Evolutionary conservation across 30 jellyfish, hydroid and myxozoan species (phyloP).

Genomic region (Rhopilema esculentum): DNA sequence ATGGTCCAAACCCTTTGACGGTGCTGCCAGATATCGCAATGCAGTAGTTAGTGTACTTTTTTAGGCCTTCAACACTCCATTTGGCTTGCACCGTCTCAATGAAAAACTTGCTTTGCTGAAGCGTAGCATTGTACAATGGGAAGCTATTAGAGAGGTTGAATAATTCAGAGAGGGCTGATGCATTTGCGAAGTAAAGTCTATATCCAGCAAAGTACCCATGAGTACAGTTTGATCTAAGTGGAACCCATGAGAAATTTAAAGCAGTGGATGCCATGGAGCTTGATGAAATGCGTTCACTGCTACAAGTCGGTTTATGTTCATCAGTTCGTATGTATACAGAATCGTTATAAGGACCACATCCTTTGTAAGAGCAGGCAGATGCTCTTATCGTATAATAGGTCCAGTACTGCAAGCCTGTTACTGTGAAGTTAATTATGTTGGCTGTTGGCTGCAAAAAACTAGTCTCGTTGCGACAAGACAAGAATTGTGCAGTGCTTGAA

Average conservation of each 20-base stretch:
- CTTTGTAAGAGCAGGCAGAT: conserved; percentile 62
- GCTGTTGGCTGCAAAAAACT: conserved; percentile 20
- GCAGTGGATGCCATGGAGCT: conserved; percentile 13
- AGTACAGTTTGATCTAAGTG: conserved; percentile 28
- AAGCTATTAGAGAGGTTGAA: neutral
- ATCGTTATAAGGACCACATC: conserved; percentile 56
- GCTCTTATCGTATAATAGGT: conserved; percentile 49
- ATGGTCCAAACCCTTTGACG: conserved; percentile 57
- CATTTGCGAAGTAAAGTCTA: conserved; percentile 37
- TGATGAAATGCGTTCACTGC: conserved; percentile 9
- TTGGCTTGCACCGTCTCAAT: neutral
- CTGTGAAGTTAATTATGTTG: neutral
- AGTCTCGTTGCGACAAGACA: neutral
- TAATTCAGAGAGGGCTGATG: neutral
- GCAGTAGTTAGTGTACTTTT: conserved; percentile 50
- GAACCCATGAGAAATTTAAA: conserved; percentile 44
- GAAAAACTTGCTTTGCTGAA: neutral
- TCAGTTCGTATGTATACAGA: conserved; percentile 20
- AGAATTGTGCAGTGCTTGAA: neutral
- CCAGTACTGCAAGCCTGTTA: conserved; percentile 27
- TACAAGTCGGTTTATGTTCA: conserved; percentile 53
- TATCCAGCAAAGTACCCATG: conserved; percentile 37
- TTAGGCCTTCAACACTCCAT: conserved; percentile 11
- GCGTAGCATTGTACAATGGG: neutral
- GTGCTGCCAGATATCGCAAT: conserved; percentile 40